Conservation (phyloP, 1,140 invertebrate genomes). For the Batillaria attramentaria region DNA sequence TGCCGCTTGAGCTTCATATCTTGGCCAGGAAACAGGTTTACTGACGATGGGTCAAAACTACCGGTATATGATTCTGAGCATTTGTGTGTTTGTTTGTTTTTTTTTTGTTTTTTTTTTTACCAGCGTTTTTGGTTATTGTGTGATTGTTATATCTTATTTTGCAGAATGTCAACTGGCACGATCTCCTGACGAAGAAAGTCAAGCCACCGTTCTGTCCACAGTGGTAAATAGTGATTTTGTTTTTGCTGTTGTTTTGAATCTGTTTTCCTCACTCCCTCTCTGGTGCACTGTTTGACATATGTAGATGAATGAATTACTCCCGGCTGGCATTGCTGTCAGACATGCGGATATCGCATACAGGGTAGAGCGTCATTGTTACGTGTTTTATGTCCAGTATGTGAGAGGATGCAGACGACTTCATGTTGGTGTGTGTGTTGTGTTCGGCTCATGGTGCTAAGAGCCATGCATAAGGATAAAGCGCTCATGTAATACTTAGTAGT, state of each 20-base stretch:
- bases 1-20: neutral
- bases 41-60: neutral
- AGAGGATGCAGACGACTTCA: no score
- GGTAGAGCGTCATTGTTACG: neutral
- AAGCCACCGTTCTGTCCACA: constrained; percentile 98
- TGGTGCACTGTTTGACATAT: neutral
- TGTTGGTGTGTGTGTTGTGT: no score
- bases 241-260: constrained; percentile 16
- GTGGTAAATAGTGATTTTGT: constrained; percentile 81
- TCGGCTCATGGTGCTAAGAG: no score
- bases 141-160: constrained; percentile 76
- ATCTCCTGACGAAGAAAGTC: constrained; percentile 91
- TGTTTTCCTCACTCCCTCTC: no score
- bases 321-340: neutral
- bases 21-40: neutral
- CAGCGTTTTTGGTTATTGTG: no score
- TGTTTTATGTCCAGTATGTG: neutral
- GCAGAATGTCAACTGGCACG: constrained; percentile 96
- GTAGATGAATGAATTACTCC: neutral
- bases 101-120: no score
- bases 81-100: constrained; percentile 36
- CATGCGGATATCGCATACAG: neutral
- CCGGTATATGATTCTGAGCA: neutral
- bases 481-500: no score
- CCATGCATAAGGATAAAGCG: no score